Conservation (phyloP, 2,888 invertebrate species). For the Chelonus formosanus region DNA sequence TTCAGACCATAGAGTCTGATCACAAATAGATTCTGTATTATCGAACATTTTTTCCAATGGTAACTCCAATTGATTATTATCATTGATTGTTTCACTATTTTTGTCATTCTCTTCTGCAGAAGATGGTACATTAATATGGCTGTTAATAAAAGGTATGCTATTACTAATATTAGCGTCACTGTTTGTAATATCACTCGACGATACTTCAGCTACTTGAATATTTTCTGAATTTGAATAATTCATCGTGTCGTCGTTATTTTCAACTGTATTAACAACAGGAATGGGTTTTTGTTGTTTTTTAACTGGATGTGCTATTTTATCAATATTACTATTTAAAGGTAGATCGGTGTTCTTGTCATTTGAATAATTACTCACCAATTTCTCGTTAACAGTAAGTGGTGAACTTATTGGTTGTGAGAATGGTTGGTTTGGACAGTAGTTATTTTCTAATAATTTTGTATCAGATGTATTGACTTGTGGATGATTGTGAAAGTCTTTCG, state of each 20-base stretch:
- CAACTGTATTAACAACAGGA: not conserved
- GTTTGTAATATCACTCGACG: conserved; percentile 49
- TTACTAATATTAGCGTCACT: conserved; percentile 4
- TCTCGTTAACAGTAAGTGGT: too few species aligned
- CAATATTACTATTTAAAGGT: too few species aligned
- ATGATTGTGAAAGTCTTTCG: too few species aligned
- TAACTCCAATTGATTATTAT: not conserved
- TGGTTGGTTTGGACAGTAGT: too few species aligned
- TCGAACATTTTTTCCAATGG: not conserved
- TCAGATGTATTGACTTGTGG: too few species aligned
- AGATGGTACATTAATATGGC: not conserved
- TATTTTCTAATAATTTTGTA: too few species aligned
- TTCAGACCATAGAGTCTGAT: not conserved
- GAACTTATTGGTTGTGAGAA: too few species aligned
- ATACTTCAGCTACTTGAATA: conserved; percentile 57
- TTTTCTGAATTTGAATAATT: conserved; percentile 39
- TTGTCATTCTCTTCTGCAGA: conserved; percentile 2
- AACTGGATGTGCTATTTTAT: too few species aligned
- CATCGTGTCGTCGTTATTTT: not conserved
- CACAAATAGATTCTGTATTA: too few species aligned
- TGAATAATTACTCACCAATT: too few species aligned
- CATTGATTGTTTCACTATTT: not conserved
- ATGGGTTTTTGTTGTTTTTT: too few species aligned
- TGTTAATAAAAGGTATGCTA: not conserved
- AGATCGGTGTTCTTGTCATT: too few species aligned